phyloP scores from a whole-genome alignment of 1,140 invertebrate genomes.

The Drosophila guanche region DNA sequence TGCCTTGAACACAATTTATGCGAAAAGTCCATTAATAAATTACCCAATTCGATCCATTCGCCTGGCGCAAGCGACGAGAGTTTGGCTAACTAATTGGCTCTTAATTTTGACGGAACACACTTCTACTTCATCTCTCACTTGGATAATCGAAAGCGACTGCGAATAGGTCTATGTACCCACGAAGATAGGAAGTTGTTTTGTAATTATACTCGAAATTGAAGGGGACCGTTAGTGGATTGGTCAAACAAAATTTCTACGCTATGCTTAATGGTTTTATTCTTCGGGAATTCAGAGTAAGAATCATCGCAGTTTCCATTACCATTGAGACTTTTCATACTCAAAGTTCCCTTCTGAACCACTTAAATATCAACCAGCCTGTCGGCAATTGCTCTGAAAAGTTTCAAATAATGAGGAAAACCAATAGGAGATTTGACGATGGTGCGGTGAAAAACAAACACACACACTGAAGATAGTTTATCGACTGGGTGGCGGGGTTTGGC shows the following conservation, averaged over 20 bases:
- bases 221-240: neutral
- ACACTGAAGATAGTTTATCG: constrained; percentile 25
- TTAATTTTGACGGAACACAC: constrained; percentile 28
- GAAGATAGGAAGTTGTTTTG: no score
- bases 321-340: no score
- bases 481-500: constrained; percentile 23
- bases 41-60: constrained; percentile 55
- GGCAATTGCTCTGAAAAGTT: constrained; percentile 38
- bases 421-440: neutral
- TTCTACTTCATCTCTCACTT: constrained; percentile 15
- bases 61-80: constrained; percentile 34
- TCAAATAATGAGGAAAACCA: constrained; percentile 4
- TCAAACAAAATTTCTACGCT: no score
- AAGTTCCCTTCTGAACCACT: no score
- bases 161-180: constrained; percentile 1
- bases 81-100: constrained; percentile 22
- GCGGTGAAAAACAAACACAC: constrained; percentile 57
- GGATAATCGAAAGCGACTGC: constrained; percentile 1
- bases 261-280: no score
- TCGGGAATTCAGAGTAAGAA: no score
- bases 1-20: constrained; percentile 56
- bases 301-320: no score
- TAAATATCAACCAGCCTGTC: neutral
- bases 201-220: neutral
- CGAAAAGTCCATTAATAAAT: constrained; percentile 71